Conservation (phyloP, 2,888 invertebrate species). For the Agonopterix subpropinquella region DNA sequence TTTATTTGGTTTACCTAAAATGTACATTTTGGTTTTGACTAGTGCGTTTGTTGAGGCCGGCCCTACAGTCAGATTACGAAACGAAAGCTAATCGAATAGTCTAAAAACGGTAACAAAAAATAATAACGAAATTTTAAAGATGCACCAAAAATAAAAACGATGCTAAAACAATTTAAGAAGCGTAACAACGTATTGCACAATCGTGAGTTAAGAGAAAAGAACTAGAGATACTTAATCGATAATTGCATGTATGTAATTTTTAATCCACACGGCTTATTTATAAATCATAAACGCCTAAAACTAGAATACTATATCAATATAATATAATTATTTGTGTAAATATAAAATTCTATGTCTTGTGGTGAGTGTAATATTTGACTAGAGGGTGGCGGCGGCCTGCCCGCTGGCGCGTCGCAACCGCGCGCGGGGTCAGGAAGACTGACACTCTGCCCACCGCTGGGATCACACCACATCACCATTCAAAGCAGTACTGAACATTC, state of each 20-base stretch:
- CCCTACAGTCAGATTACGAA: constrained; percentile 31
- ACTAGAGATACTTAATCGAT: constrained; percentile 53
- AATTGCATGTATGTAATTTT: constrained; percentile 32
- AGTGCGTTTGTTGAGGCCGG: constrained; percentile 23
- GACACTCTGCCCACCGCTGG: constrained; percentile 5
- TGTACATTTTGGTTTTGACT: constrained; percentile 12
- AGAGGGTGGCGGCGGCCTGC: constrained; percentile 60
- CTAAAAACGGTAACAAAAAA: constrained; percentile 38
- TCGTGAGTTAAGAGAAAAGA: constrained; percentile 49
- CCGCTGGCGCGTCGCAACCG: constrained; percentile 21
- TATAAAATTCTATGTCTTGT: constrained; percentile 75
- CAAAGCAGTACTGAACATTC: no score
- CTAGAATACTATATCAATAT: constrained; percentile 76
- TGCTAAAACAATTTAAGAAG: constrained; percentile 60
- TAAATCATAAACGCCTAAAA: constrained; percentile 73
- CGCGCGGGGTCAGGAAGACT: constrained; percentile 13
- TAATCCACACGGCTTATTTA: constrained; percentile 51
- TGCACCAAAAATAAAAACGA: constrained; percentile 39
- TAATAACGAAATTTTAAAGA: constrained; percentile 30
- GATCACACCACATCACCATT: constrained; percentile 13
- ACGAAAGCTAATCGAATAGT: constrained; percentile 46
- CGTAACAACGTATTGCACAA: constrained; percentile 71
- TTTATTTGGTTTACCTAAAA: constrained; percentile 9
- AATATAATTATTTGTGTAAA: constrained; percentile 75
- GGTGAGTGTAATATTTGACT: constrained; percentile 74